Conservation (phyloP, 2,888 invertebrate species). For the Liodrosophila aerea region DNA sequence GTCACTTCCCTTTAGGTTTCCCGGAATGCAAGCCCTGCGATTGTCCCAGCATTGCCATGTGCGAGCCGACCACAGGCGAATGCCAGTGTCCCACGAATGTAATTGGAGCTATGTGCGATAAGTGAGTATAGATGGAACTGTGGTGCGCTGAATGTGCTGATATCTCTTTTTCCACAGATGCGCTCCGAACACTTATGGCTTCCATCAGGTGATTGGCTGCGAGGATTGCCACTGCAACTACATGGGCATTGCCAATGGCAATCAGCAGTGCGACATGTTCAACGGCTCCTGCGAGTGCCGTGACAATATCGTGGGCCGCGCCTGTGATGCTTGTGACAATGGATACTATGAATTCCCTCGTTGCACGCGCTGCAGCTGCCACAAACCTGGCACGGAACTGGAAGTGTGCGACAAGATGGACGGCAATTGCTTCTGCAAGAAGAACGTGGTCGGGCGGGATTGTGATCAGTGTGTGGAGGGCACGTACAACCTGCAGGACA, state of each 20-base stretch:
- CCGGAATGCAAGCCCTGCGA: conserved; percentile 95
- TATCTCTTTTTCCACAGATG: conserved; percentile 83
- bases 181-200: conserved; percentile 93
- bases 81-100: conserved; percentile 97
- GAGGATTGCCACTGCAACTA: conserved; percentile 95
- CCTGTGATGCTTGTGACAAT: conserved; percentile 93
- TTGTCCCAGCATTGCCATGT: conserved; percentile 92
- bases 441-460: conserved; percentile 87
- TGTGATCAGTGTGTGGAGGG: conserved; percentile 95
- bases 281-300: conserved; percentile 94
- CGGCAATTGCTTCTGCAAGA: conserved; percentile 90
- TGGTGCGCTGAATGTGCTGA: no score
- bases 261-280: conserved; percentile 93
- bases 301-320: conserved; percentile 92
- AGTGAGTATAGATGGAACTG: no score
- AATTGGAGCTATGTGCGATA: conserved; percentile 93
- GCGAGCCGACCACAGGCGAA: conserved; percentile 89
- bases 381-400: conserved; percentile 90
- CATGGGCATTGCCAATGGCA: conserved; percentile 89
- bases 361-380: conserved; percentile 93
- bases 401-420: conserved; percentile 93
- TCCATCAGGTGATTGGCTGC: conserved; percentile 96
- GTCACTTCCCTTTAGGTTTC: conserved; percentile 84
- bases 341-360: conserved; percentile 94
- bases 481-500: conserved; percentile 93